Evolutionary conservation across 2,113 vertebrate genomes (phyloP).

Genomic region (Microtus montanus): DNA sequence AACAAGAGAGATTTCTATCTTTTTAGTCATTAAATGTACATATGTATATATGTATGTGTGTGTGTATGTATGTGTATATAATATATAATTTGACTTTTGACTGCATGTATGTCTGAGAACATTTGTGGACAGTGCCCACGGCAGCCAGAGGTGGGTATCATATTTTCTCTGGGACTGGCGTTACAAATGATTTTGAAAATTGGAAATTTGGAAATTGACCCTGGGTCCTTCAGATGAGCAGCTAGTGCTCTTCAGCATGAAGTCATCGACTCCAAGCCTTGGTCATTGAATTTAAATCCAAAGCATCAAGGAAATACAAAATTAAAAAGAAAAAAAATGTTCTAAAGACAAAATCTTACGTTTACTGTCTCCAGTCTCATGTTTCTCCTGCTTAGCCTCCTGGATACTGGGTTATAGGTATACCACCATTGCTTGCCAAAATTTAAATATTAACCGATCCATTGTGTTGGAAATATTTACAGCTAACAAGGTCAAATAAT

Average conservation of each 20-base stretch:
- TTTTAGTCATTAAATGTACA: background rate
- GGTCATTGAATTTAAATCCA: background rate
- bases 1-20: background rate
- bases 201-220: background rate
- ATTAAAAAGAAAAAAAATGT: background rate
- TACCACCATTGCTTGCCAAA: background rate
- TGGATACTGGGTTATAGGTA: background rate
- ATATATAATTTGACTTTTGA: background rate
- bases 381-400: background rate
- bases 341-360: background rate
- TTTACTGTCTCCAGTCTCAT: background rate
- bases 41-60: too few relatives aligned
- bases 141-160: background rate
- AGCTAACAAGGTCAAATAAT: background rate
- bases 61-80: background rate
- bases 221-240: background rate
- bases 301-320: background rate
- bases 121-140: background rate
- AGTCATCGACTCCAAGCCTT: background rate
- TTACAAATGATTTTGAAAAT: background rate
- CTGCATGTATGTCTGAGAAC: background rate
- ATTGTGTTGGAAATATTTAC: background rate
- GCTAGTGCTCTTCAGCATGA: background rate
- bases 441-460: background rate
- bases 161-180: background rate